Evolutionary conservation across 2,888 invertebrate species (phyloP).

Genomic region (Lithophane semibrunnea): DNA sequence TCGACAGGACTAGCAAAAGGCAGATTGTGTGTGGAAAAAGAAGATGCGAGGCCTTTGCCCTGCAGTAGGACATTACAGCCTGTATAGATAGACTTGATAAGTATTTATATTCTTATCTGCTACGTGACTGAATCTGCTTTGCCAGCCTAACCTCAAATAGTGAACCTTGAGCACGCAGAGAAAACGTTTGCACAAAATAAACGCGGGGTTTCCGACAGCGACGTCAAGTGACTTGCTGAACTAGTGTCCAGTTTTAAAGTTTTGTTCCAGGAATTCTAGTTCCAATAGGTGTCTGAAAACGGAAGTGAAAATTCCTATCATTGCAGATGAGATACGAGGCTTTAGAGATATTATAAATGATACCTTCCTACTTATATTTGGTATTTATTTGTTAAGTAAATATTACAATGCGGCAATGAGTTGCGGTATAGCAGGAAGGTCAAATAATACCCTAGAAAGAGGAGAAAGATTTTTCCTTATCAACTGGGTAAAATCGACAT

Average conservation of each 20-base stretch:
- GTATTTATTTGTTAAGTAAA: constrained; percentile 34
- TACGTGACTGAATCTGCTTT: constrained; percentile 6
- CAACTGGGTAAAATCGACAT: background rate
- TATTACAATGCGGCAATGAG: constrained; percentile 25
- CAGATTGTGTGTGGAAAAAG: no score
- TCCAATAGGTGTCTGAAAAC: background rate
- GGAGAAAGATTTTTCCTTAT: constrained; percentile 3
- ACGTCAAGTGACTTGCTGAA: constrained; percentile 12
- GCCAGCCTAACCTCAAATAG: constrained; percentile 22
- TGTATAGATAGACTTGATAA: no score
- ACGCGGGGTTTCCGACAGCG: constrained; percentile 9
- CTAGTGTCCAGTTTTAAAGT: constrained; percentile 6
- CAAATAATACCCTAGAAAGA: background rate
- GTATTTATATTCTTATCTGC: no score
- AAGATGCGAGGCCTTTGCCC: no score
- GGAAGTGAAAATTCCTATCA: background rate
- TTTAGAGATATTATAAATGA: constrained; percentile 1
- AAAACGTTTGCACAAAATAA: constrained; percentile 30
- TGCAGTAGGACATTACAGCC: no score
- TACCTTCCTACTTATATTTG: background rate
- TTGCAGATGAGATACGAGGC: background rate
- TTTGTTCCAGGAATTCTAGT: background rate
- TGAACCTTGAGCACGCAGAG: constrained; percentile 9
- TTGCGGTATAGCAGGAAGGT: background rate
- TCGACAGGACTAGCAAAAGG: no score